Conservation (phyloP, 1,140 invertebrate species). For the Drosophila erecta region DNA sequence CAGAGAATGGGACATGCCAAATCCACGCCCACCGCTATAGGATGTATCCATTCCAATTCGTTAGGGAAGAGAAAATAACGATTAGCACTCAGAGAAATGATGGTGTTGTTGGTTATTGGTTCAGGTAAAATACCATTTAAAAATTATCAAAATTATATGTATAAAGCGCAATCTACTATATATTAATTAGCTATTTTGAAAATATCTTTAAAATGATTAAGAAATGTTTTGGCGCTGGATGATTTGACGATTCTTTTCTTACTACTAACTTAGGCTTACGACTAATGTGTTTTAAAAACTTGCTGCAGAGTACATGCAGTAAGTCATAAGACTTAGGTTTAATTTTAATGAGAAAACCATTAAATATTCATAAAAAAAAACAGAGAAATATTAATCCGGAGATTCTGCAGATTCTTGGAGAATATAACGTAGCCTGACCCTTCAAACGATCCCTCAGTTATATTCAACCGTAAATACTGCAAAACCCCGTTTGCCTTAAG, state of each 20-base stretch:
- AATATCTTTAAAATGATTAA: constrained; percentile 44
- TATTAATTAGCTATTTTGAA: constrained; percentile 19
- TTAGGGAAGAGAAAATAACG: constrained; percentile 37
- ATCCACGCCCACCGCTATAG: constrained; percentile 82
- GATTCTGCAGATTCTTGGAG: background rate
- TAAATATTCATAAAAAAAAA: background rate
- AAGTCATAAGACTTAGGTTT: constrained; percentile 4
- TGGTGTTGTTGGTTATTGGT: constrained; percentile 32
- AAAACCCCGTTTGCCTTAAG: constrained; percentile 5
- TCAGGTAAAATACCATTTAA: constrained; percentile 13
- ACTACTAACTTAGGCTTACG: constrained; percentile 39
- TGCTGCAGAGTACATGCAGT: constrained; percentile 5
- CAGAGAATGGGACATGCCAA: constrained; percentile 84
- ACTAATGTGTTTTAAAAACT: constrained; percentile 11
- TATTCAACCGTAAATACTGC: constrained; percentile 3
- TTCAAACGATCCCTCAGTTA: background rate
- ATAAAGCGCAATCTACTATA: constrained; percentile 67
- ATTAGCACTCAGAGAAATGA: constrained; percentile 57
- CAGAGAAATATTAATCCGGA: background rate
- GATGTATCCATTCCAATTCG: constrained; percentile 18
- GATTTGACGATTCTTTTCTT: constrained; percentile 14
- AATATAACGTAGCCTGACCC: constrained; percentile 1
- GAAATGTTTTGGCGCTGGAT: constrained; percentile 45
- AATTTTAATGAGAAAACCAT: background rate
- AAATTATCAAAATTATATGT: constrained; percentile 54